Conservation (phyloP, 2,113 vertebrate species). For the Phycodurus eques region DNA sequence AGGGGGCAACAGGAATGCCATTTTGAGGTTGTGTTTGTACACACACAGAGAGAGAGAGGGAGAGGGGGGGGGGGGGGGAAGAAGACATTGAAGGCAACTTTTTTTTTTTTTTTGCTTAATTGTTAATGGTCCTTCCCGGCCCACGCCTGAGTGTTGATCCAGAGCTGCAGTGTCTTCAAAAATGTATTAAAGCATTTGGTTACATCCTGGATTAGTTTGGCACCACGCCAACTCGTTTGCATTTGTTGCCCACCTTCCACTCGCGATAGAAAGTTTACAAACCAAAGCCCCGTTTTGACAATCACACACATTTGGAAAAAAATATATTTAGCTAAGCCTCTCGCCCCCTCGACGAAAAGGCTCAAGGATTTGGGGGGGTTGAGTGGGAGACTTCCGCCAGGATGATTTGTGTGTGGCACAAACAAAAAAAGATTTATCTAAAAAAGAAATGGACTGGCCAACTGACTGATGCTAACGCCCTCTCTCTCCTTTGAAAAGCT, state of each 20-base stretch:
- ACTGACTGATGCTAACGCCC: conserved; percentile 62
- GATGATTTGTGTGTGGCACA: conserved; percentile 8
- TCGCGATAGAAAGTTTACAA: not conserved
- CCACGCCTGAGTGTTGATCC: not conserved
- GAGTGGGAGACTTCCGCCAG: not conserved
- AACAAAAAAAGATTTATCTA: not conserved
- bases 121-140: not conserved
- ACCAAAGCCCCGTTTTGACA: conserved; percentile 43
- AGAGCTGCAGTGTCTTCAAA: conserved; percentile 6
- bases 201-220: conserved; percentile 55
- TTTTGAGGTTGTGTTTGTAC: not conserved
- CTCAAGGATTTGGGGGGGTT: not conserved
- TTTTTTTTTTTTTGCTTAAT: not conserved
- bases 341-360: not conserved
- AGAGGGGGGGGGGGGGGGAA: too few species aligned
- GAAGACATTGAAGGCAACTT: not conserved
- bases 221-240: conserved; percentile 56
- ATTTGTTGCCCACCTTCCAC: not conserved
- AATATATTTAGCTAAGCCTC: not conserved
- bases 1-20: not conserved
- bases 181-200: conserved; percentile 51
- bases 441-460: conserved; percentile 34
- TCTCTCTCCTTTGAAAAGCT: conserved; percentile 59
- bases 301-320: conserved; percentile 51
- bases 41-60: too few species aligned